These are phyloP conservation scores for Euplexia lucipara DNA, from an alignment of 2,888 invertebrate species.

Conservation along the genomic window DNA sequence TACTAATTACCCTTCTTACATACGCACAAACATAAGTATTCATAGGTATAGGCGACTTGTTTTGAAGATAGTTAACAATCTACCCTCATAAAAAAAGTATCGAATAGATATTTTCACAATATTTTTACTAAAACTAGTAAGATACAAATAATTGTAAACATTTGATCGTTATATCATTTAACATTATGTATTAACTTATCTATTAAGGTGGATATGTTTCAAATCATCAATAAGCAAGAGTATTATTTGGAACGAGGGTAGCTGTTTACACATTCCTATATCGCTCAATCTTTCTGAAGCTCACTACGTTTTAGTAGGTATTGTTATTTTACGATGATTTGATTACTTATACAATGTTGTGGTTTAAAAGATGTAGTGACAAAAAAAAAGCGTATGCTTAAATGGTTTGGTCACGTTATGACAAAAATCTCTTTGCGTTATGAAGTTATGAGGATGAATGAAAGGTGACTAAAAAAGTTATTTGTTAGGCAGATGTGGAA, in stretches of 20 bases:
- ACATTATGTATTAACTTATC: not conserved
- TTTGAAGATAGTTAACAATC: slow-evolving; percentile 26
- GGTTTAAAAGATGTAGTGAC: no score
- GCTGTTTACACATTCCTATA: slow-evolving; percentile 26
- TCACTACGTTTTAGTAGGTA: slow-evolving; percentile 17
- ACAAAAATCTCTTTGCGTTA: no score
- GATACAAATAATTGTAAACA: not conserved
- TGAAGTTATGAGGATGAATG: no score
- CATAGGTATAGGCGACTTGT: slow-evolving; percentile 47
- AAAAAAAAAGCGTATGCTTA: no score
- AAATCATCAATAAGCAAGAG: slow-evolving; percentile 1
- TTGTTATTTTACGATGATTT: not conserved
- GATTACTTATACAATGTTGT: no score
- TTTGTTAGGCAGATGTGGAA: no score
- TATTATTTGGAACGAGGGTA: slow-evolving; percentile 37
- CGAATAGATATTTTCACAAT: not conserved
- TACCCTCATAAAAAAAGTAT: slow-evolving; percentile 64
- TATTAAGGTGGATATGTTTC: slow-evolving; percentile 1
- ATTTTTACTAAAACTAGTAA: not conserved
- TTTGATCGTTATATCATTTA: slow-evolving; percentile 8
- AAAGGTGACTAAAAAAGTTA: no score
- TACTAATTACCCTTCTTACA: slow-evolving; percentile 63
- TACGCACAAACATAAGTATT: slow-evolving; percentile 43
- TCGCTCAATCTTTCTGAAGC: slow-evolving; percentile 20
- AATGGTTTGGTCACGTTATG: no score